Percentiles rank a stretch among this genome's conserved stretches.
Conservation (phyloP, 2,888 invertebrate species). For the Crematogaster levior region DNA sequence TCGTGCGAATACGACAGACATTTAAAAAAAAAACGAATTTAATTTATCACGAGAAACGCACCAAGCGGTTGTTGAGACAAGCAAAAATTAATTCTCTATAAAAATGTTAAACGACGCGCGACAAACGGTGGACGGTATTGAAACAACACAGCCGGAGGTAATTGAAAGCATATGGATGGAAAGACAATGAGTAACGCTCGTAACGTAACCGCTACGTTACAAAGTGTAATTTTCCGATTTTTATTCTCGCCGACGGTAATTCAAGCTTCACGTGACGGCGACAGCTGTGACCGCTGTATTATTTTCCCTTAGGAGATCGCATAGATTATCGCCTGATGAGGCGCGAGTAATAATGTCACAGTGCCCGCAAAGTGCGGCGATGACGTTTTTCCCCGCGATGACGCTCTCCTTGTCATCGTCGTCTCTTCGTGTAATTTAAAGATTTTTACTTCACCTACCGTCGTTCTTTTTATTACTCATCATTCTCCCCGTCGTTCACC, state of each 20-base stretch:
- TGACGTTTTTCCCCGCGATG: not conserved
- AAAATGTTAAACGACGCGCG: constrained; percentile 7
- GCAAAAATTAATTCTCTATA: not conserved
- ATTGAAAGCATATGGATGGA: constrained; percentile 38
- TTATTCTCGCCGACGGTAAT: constrained; percentile 29
- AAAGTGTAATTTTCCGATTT: constrained; percentile 48
- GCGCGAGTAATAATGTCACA: constrained; percentile 48
- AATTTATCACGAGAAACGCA: too few relatives aligned
- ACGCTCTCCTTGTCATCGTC: not conserved
- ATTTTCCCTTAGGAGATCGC: constrained; percentile 47
- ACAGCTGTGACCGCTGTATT: constrained; percentile 46
- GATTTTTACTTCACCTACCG: constrained; percentile 11
- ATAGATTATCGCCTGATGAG: constrained; percentile 45
- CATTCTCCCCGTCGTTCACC: constrained; percentile 22
- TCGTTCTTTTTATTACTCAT: not conserved
- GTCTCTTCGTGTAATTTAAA: constrained; percentile 4
- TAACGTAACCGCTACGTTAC: constrained; percentile 37
- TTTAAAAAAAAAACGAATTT: constrained; percentile 1
- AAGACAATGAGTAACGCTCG: constrained; percentile 49
- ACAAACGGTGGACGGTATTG: not conserved
- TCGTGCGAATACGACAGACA: not conserved
- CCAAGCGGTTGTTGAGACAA: too few relatives aligned
- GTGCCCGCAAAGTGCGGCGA: constrained; percentile 19
- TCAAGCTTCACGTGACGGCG: constrained; percentile 34
- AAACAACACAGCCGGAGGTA: constrained; percentile 2